phyloP scores from a whole-genome alignment of 2,113 vertebrate genomes.

The Percopsis transmontana region DNA sequence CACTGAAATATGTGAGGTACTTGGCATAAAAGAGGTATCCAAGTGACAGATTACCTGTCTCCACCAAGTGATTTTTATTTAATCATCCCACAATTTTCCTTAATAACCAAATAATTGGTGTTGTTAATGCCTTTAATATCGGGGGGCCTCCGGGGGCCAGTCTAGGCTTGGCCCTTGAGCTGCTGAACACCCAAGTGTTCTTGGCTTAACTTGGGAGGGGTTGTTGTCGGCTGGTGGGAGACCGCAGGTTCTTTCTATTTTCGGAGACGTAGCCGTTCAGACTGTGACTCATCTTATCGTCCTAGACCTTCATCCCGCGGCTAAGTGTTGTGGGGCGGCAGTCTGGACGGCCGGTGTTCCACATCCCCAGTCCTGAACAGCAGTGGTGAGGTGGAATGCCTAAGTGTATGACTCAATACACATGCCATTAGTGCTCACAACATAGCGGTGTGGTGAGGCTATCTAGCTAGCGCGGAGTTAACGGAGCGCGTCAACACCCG shows the following conservation, averaged over 20 bases:
- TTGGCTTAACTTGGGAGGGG: neutral
- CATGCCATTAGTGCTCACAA: neutral
- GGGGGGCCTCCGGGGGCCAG: neutral
- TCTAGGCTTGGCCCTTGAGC: neutral
- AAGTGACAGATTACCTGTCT: too few species aligned
- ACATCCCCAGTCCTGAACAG: neutral
- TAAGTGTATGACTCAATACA: constrained; percentile 26
- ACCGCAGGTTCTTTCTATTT: constrained; percentile 21
- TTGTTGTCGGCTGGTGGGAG: constrained; percentile 1
- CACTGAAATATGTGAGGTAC: too few species aligned
- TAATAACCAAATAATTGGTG: neutral
- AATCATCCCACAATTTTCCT: too few species aligned
- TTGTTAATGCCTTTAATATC: neutral
- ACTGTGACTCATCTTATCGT: constrained; percentile 27
- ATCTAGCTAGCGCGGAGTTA: neutral
- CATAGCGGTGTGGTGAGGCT: constrained; percentile 11
- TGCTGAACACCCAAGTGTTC: neutral
- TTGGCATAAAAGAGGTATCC: too few species aligned
- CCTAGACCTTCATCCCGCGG: neutral
- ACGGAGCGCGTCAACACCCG: too few species aligned
- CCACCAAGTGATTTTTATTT: too few species aligned
- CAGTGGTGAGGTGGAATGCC: neutral
- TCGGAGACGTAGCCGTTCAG: constrained; percentile 13
- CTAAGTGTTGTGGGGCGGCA: constrained; percentile 6
- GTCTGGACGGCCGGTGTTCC: neutral